These are phyloP conservation scores for Fukomys damarensis DNA, from an alignment of 2,113 vertebrate species.

Conservation along the genomic window DNA sequence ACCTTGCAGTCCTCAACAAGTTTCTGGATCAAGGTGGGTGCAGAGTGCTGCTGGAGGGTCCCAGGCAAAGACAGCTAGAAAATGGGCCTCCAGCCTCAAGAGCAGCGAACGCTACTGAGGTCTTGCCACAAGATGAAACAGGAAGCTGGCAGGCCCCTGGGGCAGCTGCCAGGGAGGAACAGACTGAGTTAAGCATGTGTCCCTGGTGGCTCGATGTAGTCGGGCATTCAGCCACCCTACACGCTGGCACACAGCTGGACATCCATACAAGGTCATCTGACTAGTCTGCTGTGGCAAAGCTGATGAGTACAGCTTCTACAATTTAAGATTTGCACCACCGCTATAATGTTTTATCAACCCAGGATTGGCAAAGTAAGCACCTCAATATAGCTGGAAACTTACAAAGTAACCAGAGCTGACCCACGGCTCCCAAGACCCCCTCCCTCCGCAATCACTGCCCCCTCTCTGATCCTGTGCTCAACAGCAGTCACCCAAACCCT, in stretches of 20 bases:
- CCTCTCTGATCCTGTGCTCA: neutral
- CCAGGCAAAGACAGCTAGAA: neutral
- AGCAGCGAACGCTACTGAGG: neutral
- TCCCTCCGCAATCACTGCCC: neutral
- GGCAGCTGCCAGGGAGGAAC: neutral
- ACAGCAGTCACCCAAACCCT: neutral
- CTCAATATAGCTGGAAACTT: no score
- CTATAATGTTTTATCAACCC: no score
- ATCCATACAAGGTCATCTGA: no score
- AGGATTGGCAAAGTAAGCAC: no score
- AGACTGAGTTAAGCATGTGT: no score
- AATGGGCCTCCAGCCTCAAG: neutral
- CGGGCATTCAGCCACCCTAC: no score
- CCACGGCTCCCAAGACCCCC: neutral
- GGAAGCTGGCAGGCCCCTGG: neutral
- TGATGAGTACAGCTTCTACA: no score
- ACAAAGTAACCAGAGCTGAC: no score
- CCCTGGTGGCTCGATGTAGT: no score
- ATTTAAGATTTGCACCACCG: no score
- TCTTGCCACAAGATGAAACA: neutral
- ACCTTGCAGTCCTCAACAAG: neutral
- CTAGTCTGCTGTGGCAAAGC: no score
- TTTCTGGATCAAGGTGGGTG: neutral
- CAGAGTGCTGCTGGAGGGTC: neutral
- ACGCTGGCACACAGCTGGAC: no score